These are phyloP conservation scores for Drosophila repleta DNA, from an alignment of 1,140 invertebrate genomes.

Conservation along the genomic window DNA sequence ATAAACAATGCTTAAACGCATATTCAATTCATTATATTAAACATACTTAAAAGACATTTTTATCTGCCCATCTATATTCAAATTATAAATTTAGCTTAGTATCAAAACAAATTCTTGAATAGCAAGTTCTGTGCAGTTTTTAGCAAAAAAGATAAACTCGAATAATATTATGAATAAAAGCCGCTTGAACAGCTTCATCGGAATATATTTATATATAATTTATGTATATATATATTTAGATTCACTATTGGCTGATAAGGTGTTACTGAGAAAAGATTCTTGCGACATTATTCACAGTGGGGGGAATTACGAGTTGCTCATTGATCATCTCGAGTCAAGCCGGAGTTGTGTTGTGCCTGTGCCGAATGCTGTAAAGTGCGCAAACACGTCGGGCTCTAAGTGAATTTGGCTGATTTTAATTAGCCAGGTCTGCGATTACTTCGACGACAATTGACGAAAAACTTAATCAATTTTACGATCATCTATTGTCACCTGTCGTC, in stretches of 20 bases:
- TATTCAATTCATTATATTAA: too few relatives aligned
- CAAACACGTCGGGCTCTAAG: constrained; percentile 31
- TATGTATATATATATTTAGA: background rate
- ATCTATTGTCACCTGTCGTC: constrained; percentile 57
- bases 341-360: constrained; percentile 2
- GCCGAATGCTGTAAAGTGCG: constrained; percentile 18
- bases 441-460: constrained; percentile 45
- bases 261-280: background rate
- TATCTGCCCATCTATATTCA: background rate
- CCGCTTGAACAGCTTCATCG: background rate
- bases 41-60: constrained; percentile 1
- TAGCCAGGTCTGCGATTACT: constrained; percentile 48
- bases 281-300: background rate
- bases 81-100: constrained; percentile 1
- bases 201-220: background rate
- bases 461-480: constrained; percentile 41
- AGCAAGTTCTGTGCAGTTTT: constrained; percentile 2
- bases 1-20: too few relatives aligned
- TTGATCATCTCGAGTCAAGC: background rate
- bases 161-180: background rate
- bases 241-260: background rate
- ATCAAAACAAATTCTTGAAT: background rate
- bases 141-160: background rate
- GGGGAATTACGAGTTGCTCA: background rate
- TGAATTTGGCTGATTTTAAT: constrained; percentile 62